Base-by-base conservation (phyloP, 2,797 vertebrate genomes). In the Crocodylus rhombifer region DNA sequence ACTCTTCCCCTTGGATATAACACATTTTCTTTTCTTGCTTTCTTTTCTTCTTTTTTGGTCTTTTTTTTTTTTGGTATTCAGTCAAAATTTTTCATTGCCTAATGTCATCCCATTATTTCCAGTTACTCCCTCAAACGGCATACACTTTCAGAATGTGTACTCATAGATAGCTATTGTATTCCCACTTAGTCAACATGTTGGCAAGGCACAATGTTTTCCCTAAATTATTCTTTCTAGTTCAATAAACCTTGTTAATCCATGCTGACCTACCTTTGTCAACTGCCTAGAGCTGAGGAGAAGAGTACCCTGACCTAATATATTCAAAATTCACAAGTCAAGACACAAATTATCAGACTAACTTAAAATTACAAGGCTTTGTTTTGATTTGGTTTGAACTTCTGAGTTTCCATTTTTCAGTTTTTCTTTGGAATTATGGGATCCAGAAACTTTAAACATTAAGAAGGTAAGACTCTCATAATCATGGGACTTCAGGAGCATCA, bases 361-460 rank as follows among this genome's bases (percentile, higher is more conserved):
- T 21, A 76, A 69, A 85, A 88, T 51, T 9, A 89, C 5, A 16
- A 42, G 7, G 25, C 4, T 21, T 77, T 73, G 6, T 71, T 91
- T 76, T 76, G 25, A 69, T 21, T 67, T 83, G 15, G 20, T 51
- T 73, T 51, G 69, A 73, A 33, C n/a, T 60, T 84, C 51, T 2
- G 25, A 83, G 4, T 21, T 28, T 16, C 36, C 77, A 62, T 65
- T 73, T 73, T 0, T 1, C 20, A 73, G 51, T 82, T 86, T 77
- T 12, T 80, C 69, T 84, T 86, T 90, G 76, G 67, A 91, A 82
- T 55, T 23, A 4, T 56, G 84, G 55, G 82, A 91, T 23, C 21
- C 62, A 92, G 89, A 92, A 86, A 13, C 21, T 58, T 5, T 64
- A 51, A 84, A 94, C 84, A 88, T 33, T 55, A 88, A 71, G 90